Base-by-base conservation (phyloP, 2,113 vertebrate species). In the Pseudopipra pipra region DNA sequence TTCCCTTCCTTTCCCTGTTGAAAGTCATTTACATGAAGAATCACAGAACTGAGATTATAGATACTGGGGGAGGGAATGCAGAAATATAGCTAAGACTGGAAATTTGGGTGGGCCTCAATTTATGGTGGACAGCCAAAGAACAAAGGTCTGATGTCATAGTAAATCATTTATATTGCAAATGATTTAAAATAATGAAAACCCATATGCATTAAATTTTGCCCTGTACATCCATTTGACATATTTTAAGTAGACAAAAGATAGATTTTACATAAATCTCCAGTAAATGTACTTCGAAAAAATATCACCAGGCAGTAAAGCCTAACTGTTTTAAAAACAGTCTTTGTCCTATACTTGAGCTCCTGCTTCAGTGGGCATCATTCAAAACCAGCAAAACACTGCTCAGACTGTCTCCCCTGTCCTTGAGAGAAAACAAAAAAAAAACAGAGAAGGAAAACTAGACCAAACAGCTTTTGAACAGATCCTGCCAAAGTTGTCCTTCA, bases 221-320 rank as follows among this genome's bases (percentile, higher is more conserved):
- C 95, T 73, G 76, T 89, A 96, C 93, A 92, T 93, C 90, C 88
- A 96, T 93, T 95, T 94, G 76, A 92, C 73, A 76, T 94, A 92
- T 93, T 95, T 89, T 93, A 96, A 96, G 93, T 79, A 96, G 96
- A 89, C 93, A 94, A 96, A 96, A 91, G 86, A 96, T 92, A 95
- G 96, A 97, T 97, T 97, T 94, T 95, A 92, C 96, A 96, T 97
- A 97, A 95, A 96, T 97, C 93, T 95, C 88, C 73, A 61, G 66
- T 88, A 96, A 94, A 96, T 90, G 93, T 96, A 87, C 63, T 96
- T 93, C 0, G 1, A 93, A 95, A 95, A 96, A 93, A 79, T 89
- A 93, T 83, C 80, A 83, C 66, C 52, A 90, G 56, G 61, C 95
- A 94, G 73, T 84, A 90, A 88, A 93, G 82, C 68, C 56, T 90